These are phyloP conservation scores for Callimorpha dominula DNA, from an alignment of 2,888 invertebrate genomes.

Conservation along the genomic window DNA sequence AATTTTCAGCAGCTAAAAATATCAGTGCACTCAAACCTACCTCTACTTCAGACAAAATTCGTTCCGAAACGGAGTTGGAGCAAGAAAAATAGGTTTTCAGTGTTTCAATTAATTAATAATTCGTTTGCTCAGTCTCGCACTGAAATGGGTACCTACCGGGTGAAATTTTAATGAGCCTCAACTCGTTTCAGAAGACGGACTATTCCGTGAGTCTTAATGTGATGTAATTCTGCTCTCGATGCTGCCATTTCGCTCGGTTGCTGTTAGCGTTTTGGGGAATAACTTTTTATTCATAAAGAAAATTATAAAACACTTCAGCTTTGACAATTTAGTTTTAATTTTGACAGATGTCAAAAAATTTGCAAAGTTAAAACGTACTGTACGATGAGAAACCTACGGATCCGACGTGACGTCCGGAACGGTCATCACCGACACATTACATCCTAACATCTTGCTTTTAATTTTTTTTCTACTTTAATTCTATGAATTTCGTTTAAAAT, in stretches of 20 bases:
- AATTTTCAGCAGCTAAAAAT: constrained; percentile 1
- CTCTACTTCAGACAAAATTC: constrained; percentile 26
- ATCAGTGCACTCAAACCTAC: constrained; percentile 4
- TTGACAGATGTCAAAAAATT: neutral
- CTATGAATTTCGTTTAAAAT: too few relatives aligned
- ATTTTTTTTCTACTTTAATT: too few relatives aligned
- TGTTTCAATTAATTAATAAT: constrained; percentile 72
- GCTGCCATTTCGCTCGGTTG: constrained; percentile 15
- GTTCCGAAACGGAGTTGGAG: constrained; percentile 39
- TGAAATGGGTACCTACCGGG: constrained; percentile 52
- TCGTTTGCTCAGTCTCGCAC: constrained; percentile 61
- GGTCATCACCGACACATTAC: too few relatives aligned
- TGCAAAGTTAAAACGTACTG: neutral
- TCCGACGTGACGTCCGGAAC: too few relatives aligned
- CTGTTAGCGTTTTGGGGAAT: constrained; percentile 17
- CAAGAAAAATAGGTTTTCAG: constrained; percentile 64
- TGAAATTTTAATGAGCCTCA: constrained; percentile 71
- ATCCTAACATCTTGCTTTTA: too few relatives aligned
- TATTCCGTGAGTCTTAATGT: constrained; percentile 47
- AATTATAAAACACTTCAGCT: neutral
- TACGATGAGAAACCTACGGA: neutral
- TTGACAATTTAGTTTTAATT: neutral
- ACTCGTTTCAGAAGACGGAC: constrained; percentile 38
- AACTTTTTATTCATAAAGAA: neutral
- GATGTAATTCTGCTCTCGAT: constrained; percentile 33